Evolutionary conservation across 2,888 invertebrate genomes (phyloP), one percentile per base, ranked within the genome.

Genomic region (Drosophila paracracens): DNA sequence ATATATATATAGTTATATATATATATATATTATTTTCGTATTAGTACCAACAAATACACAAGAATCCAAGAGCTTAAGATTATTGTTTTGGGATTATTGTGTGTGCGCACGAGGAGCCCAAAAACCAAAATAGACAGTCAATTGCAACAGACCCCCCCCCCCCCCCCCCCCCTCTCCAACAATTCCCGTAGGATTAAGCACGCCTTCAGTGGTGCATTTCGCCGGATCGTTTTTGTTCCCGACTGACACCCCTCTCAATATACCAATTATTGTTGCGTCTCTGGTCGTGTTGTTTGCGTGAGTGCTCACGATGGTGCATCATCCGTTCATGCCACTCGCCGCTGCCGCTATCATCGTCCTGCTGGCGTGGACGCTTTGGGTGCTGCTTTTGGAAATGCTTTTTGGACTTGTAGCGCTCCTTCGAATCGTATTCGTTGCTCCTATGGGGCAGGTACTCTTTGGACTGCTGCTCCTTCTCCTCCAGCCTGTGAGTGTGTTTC

Each of bases 191-290:
- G 16, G 16, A 25, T 54, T 27, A 54, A 3, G 16, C 13, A 29
- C 8, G 21, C 3, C 5, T 31, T 46, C 57, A 81, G 43, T 48
- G 75, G 6, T 68, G 59, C 5, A 53, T 69, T 63, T 91, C 87
- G 27, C 67, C 79, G 43, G 76, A 81, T 27, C 93, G 91, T 51
- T 79, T 86, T 60, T 92, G 84, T 71, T 92, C 92, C 7, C 93
- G 90, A 53, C 90, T 82, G 46, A 80, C 74, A n/a, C 88, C 92
- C 5, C 92, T 90, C 60, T 93, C 91, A 4, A 92, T 90, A 54
- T 81, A 92, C 93, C 93, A 93, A 66, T 93, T 93, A 46, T 91
- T 74, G 50, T 82, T 83, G 43, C 81, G 85, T 36, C 88, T 85
- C 59, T 86, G 86, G 4, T 91, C 89, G 51, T 88, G 83, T 18